Base-by-base conservation (phyloP, 2,113 vertebrate species). In the Todiramphus chloris region DNA sequence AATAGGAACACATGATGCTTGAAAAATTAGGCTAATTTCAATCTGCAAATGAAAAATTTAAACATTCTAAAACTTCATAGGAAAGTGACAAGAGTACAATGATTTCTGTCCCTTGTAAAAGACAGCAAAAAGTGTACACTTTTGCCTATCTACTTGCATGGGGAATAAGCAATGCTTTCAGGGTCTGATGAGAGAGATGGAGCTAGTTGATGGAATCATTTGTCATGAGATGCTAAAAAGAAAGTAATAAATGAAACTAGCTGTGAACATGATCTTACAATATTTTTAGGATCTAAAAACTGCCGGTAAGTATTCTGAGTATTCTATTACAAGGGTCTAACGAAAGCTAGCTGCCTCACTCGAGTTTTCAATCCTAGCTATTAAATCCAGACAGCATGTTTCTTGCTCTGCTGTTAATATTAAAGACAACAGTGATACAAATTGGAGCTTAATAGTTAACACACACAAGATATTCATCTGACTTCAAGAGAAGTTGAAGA, bases 1-100 rank as follows among this genome's bases (percentile, higher is more conserved):
- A 74, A 66, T 60, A 60, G 59, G 70, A 92, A 72, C 31, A 74
- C 10, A n/a, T 43, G 50, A 82, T 89, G 37, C 44, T 69, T 81
- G 41, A 91, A 91, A 94, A 72, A 62, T 30, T 46, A 76, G 62
- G 44, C 48, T 31, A 72, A 76, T 79, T 92, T 96, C 59, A 78
- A 51, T 69, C 15, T n/a, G 35, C 50, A 81, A 82, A 78, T 44
- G 9, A 84, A 72, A 91, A 88, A 62, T 35, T n/a, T 44, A 62
- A 97, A 89, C 48, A 92, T 91, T 92, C 80, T 92, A 79, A 93
- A 91, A 73, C 21, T 90, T 68, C 62, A 55, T 2, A 87, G 37
- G 39, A 30, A 89, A 87, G 41, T 35, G 35, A 75, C 14, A 69
- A 3, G 1, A 62, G 28, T 56, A 76, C 18, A 41, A 44, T 16